Evolutionary conservation across 2,113 vertebrate species (phyloP).

Genomic region (Monarcha castaneiventris): DNA sequence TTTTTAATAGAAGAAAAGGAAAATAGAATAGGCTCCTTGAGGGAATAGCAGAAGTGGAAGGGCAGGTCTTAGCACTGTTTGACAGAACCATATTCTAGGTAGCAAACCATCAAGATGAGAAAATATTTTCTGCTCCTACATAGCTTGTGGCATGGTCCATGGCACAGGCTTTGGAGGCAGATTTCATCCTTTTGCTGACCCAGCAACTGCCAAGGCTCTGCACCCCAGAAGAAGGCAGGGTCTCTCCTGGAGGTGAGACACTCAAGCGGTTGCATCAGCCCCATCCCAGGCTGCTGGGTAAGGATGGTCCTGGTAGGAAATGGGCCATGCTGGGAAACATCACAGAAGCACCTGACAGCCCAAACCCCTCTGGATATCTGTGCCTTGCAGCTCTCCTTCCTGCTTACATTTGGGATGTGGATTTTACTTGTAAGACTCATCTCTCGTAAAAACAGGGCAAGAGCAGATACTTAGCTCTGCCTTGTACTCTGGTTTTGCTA

Average conservation of each 20-base stretch:
- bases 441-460: neutral
- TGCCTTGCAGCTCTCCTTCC: neutral
- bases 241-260: neutral
- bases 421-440: neutral
- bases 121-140: neutral
- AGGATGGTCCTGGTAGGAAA: neutral
- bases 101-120: neutral
- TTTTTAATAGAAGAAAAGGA: neutral
- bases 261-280: fast-evolving
- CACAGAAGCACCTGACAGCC: neutral
- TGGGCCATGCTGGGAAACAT: neutral
- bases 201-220: neutral
- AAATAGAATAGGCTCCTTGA: neutral
- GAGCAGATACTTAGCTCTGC: neutral
- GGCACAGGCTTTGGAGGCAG: neutral
- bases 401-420: neutral
- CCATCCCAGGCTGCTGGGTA: neutral
- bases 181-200: neutral
- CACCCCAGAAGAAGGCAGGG: neutral
- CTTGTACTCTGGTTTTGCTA: neutral
- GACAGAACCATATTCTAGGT: neutral
- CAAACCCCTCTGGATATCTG: neutral
- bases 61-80: neutral
- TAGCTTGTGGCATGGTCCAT: neutral
- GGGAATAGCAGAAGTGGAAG: neutral